Evolutionary conservation across 1,140 invertebrate species (phyloP), one percentile per base, ranked within the genome.

Genomic region (Cydia strobilella): DNA sequence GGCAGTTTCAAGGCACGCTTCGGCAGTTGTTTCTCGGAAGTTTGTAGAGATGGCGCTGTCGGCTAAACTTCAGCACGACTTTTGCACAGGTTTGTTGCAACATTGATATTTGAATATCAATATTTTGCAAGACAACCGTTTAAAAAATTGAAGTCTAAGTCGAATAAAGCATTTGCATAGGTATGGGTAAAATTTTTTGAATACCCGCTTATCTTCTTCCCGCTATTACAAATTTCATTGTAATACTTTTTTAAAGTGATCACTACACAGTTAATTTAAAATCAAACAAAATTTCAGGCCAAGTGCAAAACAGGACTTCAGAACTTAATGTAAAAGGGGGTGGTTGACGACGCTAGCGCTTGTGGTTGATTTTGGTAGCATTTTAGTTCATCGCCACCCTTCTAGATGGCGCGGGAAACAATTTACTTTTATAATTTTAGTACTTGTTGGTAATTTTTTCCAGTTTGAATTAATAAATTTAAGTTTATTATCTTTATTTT

Each of bases 11-110:
- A 75, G 72, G 74, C 75, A 79, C 80, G 77, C 66, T 77, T 74
- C 77, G 71, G 31, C 23, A 75, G 5, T 77, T 79, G 25, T 75
- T 86, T 80, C 77, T 27, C 42, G 59, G 77, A 18, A 31, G n/a
- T 48, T 73, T 72, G 75, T 77, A 84, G 78, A 90, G 90, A 91
- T 83, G 90, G 86, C 86, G 86, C 77, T 90, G 76, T 84, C 80
- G n/a, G 15, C 31, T 75, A 78, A 71, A 69, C 73, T 79, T 75
- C 59, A 74, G 74, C 62, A 42, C 20, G 25, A n/a, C 23, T 71
- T 69, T 76, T 75, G 72, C 73, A 59, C 65, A 2, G 27, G 42
- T 69, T 69, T 59, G 2, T 23, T 1, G 54, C n/a, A 7, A n/a
- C n/a, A 59, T 12, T 59, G 9, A 7, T 76, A 76, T 73, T 76